These are phyloP conservation scores for Charanyca ferruginea DNA, from an alignment of 2,888 invertebrate species.

Conservation along the genomic window DNA sequence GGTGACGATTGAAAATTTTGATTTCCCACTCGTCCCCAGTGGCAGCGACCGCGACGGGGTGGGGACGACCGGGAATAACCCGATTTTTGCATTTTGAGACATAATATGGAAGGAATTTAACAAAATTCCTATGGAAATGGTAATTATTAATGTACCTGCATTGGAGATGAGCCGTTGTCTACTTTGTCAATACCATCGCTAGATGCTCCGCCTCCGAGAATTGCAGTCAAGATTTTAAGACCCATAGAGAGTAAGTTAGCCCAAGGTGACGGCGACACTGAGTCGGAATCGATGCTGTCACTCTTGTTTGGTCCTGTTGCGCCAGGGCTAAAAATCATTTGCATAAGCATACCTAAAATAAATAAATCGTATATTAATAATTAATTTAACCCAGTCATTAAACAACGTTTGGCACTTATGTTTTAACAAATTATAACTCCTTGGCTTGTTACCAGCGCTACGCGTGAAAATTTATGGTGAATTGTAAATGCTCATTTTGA, in stretches of 20 bases:
- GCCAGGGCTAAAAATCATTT: slow-evolving; percentile 95
- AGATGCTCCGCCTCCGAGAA: slow-evolving; percentile 95
- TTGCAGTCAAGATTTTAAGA: slow-evolving; percentile 95
- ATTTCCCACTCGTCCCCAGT: no score
- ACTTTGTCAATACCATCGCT: slow-evolving; percentile 97
- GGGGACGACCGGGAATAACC: no score
- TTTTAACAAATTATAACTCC: neutral
- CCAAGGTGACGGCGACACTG: slow-evolving; percentile 95
- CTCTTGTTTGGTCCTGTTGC: slow-evolving; percentile 95
- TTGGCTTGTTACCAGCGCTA: neutral
- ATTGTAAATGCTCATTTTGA: slow-evolving; percentile 11
- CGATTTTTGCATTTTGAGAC: slow-evolving; percentile 44
- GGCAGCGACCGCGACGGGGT: no score
- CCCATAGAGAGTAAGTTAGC: slow-evolving; percentile 96
- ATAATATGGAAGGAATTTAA: slow-evolving; percentile 31
- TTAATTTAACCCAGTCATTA: neutral
- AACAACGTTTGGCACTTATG: neutral
- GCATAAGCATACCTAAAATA: slow-evolving; percentile 92
- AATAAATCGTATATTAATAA: neutral
- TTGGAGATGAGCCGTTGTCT: slow-evolving; percentile 96
- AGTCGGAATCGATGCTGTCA: slow-evolving; percentile 93
- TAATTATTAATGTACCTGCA: slow-evolving; percentile 93
- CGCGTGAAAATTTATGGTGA: no score
- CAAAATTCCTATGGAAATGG: slow-evolving; percentile 5
- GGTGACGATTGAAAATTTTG: no score